A percentile compares a stretch with the other conserved stretches of the same genome.
These are phyloP conservation scores for Drosophila kikkawai DNA, from an alignment of 1,140 invertebrate genomes.

Conservation along the genomic window DNA sequence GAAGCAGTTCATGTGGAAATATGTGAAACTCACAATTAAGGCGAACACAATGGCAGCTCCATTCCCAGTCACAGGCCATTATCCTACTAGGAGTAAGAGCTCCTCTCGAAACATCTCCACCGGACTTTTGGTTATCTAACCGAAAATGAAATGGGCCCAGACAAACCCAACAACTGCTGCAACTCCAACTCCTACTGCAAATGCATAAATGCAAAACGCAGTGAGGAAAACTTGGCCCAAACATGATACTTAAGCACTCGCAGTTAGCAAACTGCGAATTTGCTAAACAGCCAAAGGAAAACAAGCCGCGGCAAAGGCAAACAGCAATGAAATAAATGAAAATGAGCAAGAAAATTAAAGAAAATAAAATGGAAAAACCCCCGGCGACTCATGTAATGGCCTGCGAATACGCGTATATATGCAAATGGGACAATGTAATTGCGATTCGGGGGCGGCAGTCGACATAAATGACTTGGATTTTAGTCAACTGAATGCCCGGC, in stretches of 20 bases:
- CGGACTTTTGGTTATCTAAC: slow-evolving; percentile 67
- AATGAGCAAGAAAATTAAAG: slow-evolving; percentile 50
- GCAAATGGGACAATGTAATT: slow-evolving; percentile 45
- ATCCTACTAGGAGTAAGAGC: slow-evolving; percentile 48
- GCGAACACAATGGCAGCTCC: slow-evolving; percentile 22
- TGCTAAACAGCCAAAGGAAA: slow-evolving; percentile 66
- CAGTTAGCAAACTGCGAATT: slow-evolving; percentile 79
- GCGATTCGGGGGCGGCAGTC: slow-evolving; percentile 28
- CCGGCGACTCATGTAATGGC: slow-evolving; percentile 63
- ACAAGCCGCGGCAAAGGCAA: slow-evolving; percentile 29
- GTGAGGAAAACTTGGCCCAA: slow-evolving; percentile 63
- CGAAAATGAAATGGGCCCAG: slow-evolving; percentile 70
- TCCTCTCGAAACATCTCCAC: neutral
- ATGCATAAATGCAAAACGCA: slow-evolving; percentile 55
- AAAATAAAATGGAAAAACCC: slow-evolving; percentile 1
- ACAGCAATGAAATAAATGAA: slow-evolving; percentile 52
- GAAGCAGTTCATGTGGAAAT: slow-evolving; percentile 42
- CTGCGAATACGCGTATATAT: slow-evolving; percentile 32
- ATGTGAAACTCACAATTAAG: slow-evolving; percentile 20
- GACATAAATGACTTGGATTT: slow-evolving; percentile 5
- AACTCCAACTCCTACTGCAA: slow-evolving; percentile 51
- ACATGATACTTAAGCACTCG: slow-evolving; percentile 64
- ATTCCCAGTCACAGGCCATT: slow-evolving; percentile 19
- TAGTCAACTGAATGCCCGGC: slow-evolving; percentile 11
- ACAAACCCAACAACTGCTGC: slow-evolving; percentile 28